phyloP scores from a whole-genome alignment of 2,888 invertebrate species.

The Prostheceraeus crozeri region DNA sequence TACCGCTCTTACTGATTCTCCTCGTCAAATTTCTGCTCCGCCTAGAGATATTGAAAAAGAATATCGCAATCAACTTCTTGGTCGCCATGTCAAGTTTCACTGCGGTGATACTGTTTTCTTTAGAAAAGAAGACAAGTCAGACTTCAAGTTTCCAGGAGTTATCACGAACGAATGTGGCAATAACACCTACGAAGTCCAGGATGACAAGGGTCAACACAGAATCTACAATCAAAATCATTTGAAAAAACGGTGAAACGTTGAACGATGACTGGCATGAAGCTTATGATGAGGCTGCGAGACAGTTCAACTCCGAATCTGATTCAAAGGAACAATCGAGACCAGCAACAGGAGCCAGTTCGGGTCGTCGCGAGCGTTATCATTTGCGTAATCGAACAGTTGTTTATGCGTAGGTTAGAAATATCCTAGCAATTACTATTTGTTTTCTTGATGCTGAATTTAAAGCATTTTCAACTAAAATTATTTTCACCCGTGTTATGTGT shows the following conservation, averaged over 20 bases:
- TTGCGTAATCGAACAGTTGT: no score
- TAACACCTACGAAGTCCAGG: neutral
- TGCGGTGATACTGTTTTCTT: neutral
- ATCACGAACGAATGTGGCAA: neutral
- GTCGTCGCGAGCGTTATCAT: no score
- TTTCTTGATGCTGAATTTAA: no score
- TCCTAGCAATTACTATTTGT: no score
- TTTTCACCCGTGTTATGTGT: no score
- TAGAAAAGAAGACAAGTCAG: neutral
- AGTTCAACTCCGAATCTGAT: no score
- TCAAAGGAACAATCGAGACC: no score
- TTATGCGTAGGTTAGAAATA: no score
- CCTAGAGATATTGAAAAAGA: constrained; percentile 5
- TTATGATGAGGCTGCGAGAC: no score
- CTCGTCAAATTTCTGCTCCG: neutral
- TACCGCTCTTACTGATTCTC: neutral
- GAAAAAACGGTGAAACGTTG: constrained; percentile 12
- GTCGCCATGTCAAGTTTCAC: neutral
- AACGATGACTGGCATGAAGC: no score
- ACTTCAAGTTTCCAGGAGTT: constrained; percentile 5
- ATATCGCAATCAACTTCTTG: neutral
- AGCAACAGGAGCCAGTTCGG: no score
- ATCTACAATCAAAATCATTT: constrained; percentile 14
- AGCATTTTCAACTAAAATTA: no score
- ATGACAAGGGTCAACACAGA: constrained; percentile 1